Evolutionary conservation across 1,140 invertebrate genomes (phyloP).

Genomic region (Berghia stephanieae): DNA sequence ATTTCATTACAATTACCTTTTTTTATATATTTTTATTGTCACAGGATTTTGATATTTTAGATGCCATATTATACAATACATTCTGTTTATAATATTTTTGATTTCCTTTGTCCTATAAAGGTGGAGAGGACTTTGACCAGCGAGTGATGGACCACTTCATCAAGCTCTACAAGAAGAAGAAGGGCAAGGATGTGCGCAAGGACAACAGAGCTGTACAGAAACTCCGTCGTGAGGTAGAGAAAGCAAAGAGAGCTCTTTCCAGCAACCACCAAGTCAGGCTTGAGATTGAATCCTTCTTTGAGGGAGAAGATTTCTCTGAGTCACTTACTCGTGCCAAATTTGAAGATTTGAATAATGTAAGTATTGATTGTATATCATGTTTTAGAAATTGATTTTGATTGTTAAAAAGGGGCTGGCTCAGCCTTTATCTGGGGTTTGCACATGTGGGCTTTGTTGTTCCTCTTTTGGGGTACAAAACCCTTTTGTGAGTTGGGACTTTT

Average conservation of each 20-base stretch:
- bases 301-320: slow-evolving; percentile 99
- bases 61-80: no score
- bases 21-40: no score
- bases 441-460: no score
- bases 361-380: slow-evolving; percentile 27
- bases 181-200: slow-evolving; percentile 96
- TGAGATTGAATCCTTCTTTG: slow-evolving; percentile 99
- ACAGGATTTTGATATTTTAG: no score
- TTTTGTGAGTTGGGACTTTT: no score
- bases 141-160: slow-evolving; percentile 99
- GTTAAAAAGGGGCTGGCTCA: no score
- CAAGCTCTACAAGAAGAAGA: slow-evolving; percentile 99
- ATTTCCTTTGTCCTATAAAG: no score
- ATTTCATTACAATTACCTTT: no score
- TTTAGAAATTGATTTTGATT: neutral
- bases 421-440: no score
- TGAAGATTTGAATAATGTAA: slow-evolving; percentile 96
- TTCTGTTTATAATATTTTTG: no score
- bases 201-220: slow-evolving; percentile 95
- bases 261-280: slow-evolving; percentile 96
- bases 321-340: slow-evolving; percentile 98
- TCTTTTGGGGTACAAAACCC: no score
- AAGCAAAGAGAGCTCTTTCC: slow-evolving; percentile 95
- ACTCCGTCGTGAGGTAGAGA: slow-evolving; percentile 95
- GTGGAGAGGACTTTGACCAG: slow-evolving; percentile 99